Percentiles rank a stretch among this genome's conserved stretches.
phyloP scores from a whole-genome alignment of 1,140 invertebrate species.

The Notospermus geniculatus region DNA sequence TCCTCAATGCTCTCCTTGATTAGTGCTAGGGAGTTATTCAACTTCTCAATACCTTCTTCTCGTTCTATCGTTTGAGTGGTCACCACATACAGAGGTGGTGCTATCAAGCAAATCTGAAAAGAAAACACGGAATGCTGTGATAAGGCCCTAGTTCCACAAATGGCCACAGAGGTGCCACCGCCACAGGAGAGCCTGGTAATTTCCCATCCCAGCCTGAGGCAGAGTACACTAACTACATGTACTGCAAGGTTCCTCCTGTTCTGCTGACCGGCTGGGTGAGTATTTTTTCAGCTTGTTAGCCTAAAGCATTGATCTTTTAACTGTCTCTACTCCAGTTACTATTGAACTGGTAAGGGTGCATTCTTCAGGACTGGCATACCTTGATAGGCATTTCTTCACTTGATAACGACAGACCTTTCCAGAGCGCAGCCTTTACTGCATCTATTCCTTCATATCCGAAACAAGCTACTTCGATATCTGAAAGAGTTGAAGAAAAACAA shows the following conservation, averaged over 20 bases:
- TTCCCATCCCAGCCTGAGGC: no score
- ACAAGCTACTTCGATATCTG: constrained; percentile 94
- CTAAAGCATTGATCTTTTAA: no score
- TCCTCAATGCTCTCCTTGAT: constrained; percentile 82
- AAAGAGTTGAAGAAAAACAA: constrained; percentile 22
- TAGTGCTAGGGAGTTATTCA: constrained; percentile 84
- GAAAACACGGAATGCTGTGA: neutral
- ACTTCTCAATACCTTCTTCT: constrained; percentile 82
- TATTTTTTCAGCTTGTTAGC: no score
- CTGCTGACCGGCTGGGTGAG: no score
- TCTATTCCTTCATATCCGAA: constrained; percentile 99
- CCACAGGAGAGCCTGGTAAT: no score
- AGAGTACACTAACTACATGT: no score
- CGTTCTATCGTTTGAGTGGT: constrained; percentile 97
- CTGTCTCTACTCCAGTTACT: no score
- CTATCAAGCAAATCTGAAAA: constrained; percentile 90
- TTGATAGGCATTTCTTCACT: constrained; percentile 94
- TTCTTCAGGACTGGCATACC: constrained; percentile 50
- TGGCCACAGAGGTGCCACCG: no score
- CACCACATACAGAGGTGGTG: constrained; percentile 97
- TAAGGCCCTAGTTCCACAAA: no score
- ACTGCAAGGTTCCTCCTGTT: no score
- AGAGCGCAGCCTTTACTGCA: constrained; percentile 92
- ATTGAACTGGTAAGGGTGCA: no score
- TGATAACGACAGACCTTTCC: constrained; percentile 86